Percentiles rank a stretch among this genome's conserved stretches.
Conservation (phyloP, 2,113 vertebrate species). For the Centropus unirufus region DNA sequence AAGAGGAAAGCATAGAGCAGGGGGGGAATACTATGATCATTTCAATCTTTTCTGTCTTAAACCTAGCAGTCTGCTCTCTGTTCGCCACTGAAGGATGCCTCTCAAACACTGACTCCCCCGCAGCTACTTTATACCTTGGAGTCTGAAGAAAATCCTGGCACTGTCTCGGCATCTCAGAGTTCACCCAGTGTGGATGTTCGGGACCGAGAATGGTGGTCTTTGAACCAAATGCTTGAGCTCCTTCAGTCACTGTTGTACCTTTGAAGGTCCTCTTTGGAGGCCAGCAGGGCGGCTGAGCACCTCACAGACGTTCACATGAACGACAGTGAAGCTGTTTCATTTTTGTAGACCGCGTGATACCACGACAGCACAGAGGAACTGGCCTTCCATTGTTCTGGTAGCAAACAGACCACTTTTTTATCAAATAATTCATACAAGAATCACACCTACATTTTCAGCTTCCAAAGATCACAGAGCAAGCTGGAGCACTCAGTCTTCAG, state of each 20-base stretch:
- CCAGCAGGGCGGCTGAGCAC: not conserved
- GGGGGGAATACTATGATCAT: accelerated
- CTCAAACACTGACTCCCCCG: not conserved
- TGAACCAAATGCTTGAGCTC: not conserved
- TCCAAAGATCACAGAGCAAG: not conserved
- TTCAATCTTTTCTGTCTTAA: not conserved
- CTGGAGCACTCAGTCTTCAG: not conserved
- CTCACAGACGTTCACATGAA: accelerated
- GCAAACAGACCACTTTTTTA: not conserved
- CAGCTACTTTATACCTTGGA: not conserved
- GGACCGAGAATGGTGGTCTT: not conserved
- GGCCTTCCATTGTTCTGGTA: not conserved
- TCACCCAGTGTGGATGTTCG: not conserved
- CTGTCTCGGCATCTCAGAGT: not conserved
- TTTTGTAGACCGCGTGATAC: not conserved
- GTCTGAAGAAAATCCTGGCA: not conserved
- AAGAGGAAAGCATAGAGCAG: accelerated
- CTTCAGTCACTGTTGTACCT: accelerated
- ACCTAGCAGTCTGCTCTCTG: accelerated
- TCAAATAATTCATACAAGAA: not conserved
- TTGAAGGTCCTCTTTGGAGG: not conserved
- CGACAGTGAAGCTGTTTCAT: not conserved
- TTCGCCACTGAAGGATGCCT: not conserved
- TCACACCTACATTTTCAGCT: accelerated
- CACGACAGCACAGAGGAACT: not conserved